Conservation (phyloP, 2,888 invertebrate genomes). For the Pedicia rivosa region DNA sequence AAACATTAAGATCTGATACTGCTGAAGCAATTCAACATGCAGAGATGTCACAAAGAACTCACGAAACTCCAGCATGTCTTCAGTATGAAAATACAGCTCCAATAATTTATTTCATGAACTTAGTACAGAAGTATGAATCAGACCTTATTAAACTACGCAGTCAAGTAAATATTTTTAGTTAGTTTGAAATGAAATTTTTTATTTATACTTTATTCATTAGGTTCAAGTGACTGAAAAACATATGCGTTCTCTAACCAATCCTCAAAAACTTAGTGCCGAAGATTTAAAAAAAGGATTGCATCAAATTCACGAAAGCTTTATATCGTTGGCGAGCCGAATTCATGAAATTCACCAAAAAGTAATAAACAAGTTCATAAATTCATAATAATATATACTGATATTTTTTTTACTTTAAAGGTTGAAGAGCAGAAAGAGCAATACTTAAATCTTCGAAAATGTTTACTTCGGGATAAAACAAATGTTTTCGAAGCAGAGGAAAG, state of each 20-base stretch:
- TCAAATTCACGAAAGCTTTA: conserved; percentile 71
- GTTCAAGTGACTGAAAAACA: conserved; percentile 55
- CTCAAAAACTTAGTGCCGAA: conserved; percentile 47
- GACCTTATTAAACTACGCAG: conserved; percentile 50
- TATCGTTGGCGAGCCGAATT: conserved; percentile 72
- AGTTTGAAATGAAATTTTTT: not conserved
- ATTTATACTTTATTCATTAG: not conserved
- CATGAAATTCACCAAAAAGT: conserved; percentile 58
- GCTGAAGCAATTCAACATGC: conserved; percentile 52
- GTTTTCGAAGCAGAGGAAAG: conserved; percentile 45
- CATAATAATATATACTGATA: not conserved
- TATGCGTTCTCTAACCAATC: conserved; percentile 44
- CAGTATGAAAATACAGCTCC: conserved; percentile 63
- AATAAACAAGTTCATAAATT: not conserved
- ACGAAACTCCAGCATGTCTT: conserved; percentile 56
- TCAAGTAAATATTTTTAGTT: conserved; percentile 30
- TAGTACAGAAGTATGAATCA: conserved; percentile 52
- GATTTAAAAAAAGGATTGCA: conserved; percentile 65
- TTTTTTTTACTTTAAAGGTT: conserved; percentile 31
- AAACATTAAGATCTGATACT: conserved; percentile 47
- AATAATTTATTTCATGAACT: conserved; percentile 48
- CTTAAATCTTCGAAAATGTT: conserved; percentile 60
- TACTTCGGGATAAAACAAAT: conserved; percentile 52
- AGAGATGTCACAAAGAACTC: conserved; percentile 64
- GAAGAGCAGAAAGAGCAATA: conserved; percentile 74